Evolutionary conservation across 2,113 vertebrate genomes (phyloP).

Genomic region (Clupea harengus): DNA sequence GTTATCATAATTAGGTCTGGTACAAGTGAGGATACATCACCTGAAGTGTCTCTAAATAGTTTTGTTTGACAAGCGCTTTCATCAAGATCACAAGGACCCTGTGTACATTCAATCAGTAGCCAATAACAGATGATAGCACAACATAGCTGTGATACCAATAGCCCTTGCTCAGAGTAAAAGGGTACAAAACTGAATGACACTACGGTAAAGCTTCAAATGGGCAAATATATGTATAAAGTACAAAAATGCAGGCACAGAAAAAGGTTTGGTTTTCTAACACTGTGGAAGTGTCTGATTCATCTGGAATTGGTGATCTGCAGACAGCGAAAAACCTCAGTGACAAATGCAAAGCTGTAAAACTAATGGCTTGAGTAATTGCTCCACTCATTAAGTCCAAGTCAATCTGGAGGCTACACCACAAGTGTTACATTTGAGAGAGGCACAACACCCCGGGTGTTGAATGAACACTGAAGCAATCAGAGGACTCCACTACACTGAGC

Average conservation of each 20-base stretch:
- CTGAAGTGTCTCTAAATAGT: neutral
- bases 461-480: neutral
- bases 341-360: neutral
- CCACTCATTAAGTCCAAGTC: neutral
- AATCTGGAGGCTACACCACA: neutral
- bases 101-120: neutral
- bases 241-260: neutral
- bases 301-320: neutral
- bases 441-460: neutral
- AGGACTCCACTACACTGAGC: neutral
- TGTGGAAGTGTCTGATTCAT: neutral
- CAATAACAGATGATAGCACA: neutral
- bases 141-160: neutral
- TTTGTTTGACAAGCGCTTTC: neutral
- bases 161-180: too few relatives aligned
- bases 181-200: too few relatives aligned
- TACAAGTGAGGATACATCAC: neutral
- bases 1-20: neutral
- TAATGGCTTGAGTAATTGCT: conserved; percentile 13
- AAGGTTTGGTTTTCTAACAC: neutral
- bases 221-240: neutral
- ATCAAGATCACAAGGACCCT: neutral
- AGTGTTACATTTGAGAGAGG: neutral
- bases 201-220: neutral
- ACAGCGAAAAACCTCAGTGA: neutral